Conservation (phyloP, 2,113 vertebrate genomes). For the Myotis brandtii region DNA sequence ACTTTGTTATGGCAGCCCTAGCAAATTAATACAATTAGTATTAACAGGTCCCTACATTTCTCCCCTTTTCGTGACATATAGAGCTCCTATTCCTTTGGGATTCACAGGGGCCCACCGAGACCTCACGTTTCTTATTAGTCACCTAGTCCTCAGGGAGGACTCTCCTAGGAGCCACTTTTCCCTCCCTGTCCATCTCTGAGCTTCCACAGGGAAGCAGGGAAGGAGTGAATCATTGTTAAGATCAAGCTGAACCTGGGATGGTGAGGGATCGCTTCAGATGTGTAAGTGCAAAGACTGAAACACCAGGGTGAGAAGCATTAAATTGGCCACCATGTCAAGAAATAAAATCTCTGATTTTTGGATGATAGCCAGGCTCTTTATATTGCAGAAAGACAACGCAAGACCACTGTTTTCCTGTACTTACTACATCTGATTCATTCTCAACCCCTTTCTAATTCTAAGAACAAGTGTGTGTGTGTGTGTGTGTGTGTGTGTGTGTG, state of each 20-base stretch:
- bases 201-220: background rate
- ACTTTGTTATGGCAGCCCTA: background rate
- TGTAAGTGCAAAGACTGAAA: background rate
- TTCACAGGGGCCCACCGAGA: background rate
- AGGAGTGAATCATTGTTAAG: background rate
- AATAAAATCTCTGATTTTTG: background rate
- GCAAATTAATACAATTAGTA: background rate
- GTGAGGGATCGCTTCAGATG: background rate
- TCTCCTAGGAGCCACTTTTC: background rate
- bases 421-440: background rate
- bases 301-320: background rate
- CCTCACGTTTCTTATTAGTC: background rate
- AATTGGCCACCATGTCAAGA: background rate
- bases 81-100: background rate
- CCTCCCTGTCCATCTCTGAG: background rate
- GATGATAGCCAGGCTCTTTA: background rate
- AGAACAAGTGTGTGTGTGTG: background rate
- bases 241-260: background rate
- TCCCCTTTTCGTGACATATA: background rate
- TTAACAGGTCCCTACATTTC: background rate
- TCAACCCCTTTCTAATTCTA: background rate
- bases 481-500: background rate
- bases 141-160: background rate
- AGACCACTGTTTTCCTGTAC: background rate
- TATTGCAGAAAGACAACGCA: background rate